Base-by-base conservation (phyloP, 2,797 vertebrate genomes). In the Cirrhinus molitorella region DNA sequence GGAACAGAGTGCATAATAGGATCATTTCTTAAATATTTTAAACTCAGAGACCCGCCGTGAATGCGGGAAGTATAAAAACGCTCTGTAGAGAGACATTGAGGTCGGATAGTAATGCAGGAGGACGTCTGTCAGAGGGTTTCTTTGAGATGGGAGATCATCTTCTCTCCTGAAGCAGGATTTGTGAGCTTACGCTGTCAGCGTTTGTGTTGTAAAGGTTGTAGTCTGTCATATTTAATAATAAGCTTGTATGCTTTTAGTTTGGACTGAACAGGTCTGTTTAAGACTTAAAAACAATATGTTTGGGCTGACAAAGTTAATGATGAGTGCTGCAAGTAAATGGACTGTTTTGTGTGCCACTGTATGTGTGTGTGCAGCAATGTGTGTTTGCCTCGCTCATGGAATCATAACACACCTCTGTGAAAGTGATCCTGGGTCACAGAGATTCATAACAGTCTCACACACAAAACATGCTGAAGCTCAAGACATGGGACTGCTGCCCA, bases 361-460 rank as follows among this genome's bases (percentile, higher is more conserved):
- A 21, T 63, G 59, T 51, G 59, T 79, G 53, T 53, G 55, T 19
- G 23, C 51, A 37, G 23, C n/a, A 72, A 73, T 80, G 79, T 80
- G 66, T 73, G 59, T 74, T 59, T 47, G 53, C 23, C 68, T 79
- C 76, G 57, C 68, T 83, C 84, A 81, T 78, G 87, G 87, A 85
- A 87, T 87, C 61, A 84, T 86, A 81, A 79, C 87, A 85, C 68
- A 84, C 71, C 78, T 80, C 63, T 71, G 84, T 87, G 85, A 87
- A 83, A 82, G 40, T 85, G 82, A 87, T 86, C 78, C 66, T 63
- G 63, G 82, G 76, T 85, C 80, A 83, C 72, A 76, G 71, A 59
- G 67, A 55, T 75, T 75, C 63, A 75, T 83, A 86, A 81, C 73
- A 80, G 82, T 43, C 47, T 28, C 53, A 53, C 47, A 43, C 59